Conservation (phyloP, 2,797 vertebrate genomes). For the Onychomys arenicola region DNA sequence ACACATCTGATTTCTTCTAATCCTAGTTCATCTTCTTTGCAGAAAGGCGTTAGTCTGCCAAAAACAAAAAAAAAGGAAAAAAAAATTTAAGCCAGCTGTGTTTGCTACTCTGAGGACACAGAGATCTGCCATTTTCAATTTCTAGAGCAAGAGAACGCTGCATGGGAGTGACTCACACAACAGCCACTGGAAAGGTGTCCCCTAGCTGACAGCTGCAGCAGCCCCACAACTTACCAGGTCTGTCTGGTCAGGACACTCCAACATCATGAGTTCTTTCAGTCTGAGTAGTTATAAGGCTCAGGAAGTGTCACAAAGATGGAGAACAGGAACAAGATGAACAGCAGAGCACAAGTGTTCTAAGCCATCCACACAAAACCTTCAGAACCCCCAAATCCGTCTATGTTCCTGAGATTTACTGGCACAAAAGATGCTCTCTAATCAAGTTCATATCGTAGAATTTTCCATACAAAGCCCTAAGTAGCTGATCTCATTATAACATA, state of each 20-base stretch:
- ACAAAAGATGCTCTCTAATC: not conserved
- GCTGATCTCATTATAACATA: not conserved
- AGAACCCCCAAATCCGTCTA: not conserved
- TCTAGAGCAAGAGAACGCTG: not conserved
- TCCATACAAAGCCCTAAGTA: not conserved
- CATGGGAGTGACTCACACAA: not conserved
- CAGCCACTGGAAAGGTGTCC: not conserved
- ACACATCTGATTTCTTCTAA: slow-evolving; percentile 91
- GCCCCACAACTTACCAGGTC: accelerated
- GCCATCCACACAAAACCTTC: not conserved
- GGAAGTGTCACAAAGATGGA: not conserved
- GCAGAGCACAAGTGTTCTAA: not conserved
- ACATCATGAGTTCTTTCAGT: not conserved
- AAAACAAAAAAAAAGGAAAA: slow-evolving; percentile 78
- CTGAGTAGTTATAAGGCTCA: not conserved
- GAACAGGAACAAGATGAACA: not conserved
- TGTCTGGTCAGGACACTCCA: not conserved
- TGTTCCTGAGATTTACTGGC: not conserved
- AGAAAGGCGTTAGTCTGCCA: slow-evolving; percentile 84
- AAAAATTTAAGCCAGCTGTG: slow-evolving; percentile 68
- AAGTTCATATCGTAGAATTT: not conserved
- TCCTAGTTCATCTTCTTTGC: slow-evolving; percentile 88
- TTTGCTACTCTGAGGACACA: slow-evolving; percentile 61
- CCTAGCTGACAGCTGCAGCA: accelerated
- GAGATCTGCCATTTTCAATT: slow-evolving; percentile 73